phyloP scores from a whole-genome alignment of 2,888 invertebrate genomes.

The Iphiclides podalirius region DNA sequence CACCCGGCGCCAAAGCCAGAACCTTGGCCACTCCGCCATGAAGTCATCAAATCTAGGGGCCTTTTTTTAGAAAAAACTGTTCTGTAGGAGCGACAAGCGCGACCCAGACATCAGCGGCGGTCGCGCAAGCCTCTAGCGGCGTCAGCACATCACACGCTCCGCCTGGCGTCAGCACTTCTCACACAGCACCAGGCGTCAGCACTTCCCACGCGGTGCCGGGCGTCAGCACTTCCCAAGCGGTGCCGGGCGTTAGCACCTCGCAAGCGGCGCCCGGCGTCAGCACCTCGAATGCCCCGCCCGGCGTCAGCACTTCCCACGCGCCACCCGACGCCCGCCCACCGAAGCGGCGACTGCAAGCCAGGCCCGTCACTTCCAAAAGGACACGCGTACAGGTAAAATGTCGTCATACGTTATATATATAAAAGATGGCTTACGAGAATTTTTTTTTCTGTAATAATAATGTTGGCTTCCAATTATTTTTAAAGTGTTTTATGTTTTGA shows the following conservation, averaged over 20 bases:
- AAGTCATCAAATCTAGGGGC: too few relatives aligned
- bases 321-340: slow-evolving; percentile 60
- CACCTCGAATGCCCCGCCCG: slow-evolving; percentile 44
- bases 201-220: slow-evolving; percentile 39
- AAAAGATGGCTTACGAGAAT: neutral
- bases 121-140: slow-evolving; percentile 58
- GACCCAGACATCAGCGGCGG: slow-evolving; percentile 40
- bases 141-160: slow-evolving; percentile 38
- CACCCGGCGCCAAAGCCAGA: too few relatives aligned
- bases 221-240: slow-evolving; percentile 46
- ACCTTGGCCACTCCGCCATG: too few relatives aligned
- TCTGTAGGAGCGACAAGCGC: slow-evolving; percentile 30
- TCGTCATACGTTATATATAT: neutral
- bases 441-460: too few relatives aligned
- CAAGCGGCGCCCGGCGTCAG: slow-evolving; percentile 37
- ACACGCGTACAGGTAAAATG: slow-evolving; percentile 71
- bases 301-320: slow-evolving; percentile 52
- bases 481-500: slow-evolving; percentile 8
- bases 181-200: slow-evolving; percentile 48
- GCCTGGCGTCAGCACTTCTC: slow-evolving; percentile 49
- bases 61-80: slow-evolving; percentile 27
- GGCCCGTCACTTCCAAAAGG: slow-evolving; percentile 73
- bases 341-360: slow-evolving; percentile 62
- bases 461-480: neutral
- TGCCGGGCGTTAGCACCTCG: slow-evolving; percentile 39